Evolutionary conservation across 2,888 invertebrate species (phyloP).

Genomic region (Meta bourneti): DNA sequence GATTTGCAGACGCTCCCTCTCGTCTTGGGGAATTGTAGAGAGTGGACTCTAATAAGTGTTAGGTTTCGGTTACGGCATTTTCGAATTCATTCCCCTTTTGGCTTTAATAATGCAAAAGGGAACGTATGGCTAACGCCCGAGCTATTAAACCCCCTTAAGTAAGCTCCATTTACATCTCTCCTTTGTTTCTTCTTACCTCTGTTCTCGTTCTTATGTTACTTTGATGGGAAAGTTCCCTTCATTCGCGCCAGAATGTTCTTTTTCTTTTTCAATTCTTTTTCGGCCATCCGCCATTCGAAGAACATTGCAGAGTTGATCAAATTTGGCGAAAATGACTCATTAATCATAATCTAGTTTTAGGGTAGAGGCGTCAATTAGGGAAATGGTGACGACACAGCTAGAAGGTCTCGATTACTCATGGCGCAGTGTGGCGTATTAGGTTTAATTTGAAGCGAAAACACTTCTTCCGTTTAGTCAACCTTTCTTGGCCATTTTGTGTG

Average conservation of each 20-base stretch:
- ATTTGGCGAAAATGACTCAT: constrained; percentile 12
- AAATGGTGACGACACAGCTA: not conserved
- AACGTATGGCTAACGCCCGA: constrained; percentile 60
- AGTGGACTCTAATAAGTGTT: constrained; percentile 46
- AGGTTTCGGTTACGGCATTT: constrained; percentile 47
- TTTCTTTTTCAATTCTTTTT: constrained; percentile 3
- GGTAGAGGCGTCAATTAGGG: constrained; percentile 30
- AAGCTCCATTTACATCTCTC: constrained; percentile 51
- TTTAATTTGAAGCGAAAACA: constrained; percentile 27
- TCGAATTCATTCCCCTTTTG: constrained; percentile 30
- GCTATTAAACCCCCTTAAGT: constrained; percentile 63
- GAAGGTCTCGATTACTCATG: constrained; percentile 26
- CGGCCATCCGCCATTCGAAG: not conserved
- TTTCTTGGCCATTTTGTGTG: too few relatives aligned
- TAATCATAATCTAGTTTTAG: constrained; percentile 37
- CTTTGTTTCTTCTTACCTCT: constrained; percentile 10
- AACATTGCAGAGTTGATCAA: not conserved
- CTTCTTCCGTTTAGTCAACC: not conserved
- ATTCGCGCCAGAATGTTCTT: not conserved
- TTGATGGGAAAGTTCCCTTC: not conserved
- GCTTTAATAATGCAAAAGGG: constrained; percentile 56
- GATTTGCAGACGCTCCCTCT: constrained; percentile 1
- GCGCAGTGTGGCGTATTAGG: not conserved
- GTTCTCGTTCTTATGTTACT: not conserved
- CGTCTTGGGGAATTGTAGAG: not conserved